Percentiles rank a stretch among this genome's conserved stretches.
phyloP scores from a whole-genome alignment of 2,113 vertebrate genomes.

The Apistogramma diplotaenia region DNA sequence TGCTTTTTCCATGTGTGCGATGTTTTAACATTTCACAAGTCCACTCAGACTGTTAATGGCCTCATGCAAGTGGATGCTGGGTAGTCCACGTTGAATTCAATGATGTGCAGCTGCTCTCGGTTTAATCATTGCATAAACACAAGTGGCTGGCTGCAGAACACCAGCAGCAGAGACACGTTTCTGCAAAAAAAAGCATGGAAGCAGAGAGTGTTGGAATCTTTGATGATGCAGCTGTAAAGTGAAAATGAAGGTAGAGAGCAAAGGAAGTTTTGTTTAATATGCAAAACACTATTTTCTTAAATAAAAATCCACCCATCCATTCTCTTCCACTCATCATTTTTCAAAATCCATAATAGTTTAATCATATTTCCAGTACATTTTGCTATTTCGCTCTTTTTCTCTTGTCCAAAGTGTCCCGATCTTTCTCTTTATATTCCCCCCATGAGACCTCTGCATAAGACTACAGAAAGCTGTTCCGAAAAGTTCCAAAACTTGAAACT shows the following conservation, averaged over 20 bases:
- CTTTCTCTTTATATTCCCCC: background rate
- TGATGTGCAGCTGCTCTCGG: background rate
- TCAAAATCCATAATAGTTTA: background rate
- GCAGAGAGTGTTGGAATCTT: background rate
- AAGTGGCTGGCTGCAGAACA: background rate
- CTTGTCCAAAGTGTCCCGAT: background rate
- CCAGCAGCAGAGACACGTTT: slow-evolving; percentile 10
- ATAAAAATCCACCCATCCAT: background rate
- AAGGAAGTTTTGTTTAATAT: slow-evolving; percentile 8
- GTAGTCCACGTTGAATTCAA: slow-evolving; percentile 3
- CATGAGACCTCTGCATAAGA: slow-evolving; percentile 11
- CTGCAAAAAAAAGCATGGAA: background rate
- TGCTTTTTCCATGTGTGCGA: background rate
- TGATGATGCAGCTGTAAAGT: slow-evolving; percentile 22
- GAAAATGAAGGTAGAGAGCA: slow-evolving; percentile 16
- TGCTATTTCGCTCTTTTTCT: background rate
- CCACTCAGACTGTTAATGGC: background rate
- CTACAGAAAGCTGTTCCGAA: background rate
- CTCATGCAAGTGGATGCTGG: background rate
- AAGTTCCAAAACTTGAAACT: slow-evolving; percentile 30
- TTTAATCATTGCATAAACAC: slow-evolving; percentile 33
- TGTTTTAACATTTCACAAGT: slow-evolving; percentile 13
- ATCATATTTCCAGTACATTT: background rate
- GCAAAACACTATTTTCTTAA: background rate
- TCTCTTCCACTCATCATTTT: too few relatives aligned